Base-by-base conservation (phyloP, 1,140 invertebrate species). In the Polypedilum pembai region DNA sequence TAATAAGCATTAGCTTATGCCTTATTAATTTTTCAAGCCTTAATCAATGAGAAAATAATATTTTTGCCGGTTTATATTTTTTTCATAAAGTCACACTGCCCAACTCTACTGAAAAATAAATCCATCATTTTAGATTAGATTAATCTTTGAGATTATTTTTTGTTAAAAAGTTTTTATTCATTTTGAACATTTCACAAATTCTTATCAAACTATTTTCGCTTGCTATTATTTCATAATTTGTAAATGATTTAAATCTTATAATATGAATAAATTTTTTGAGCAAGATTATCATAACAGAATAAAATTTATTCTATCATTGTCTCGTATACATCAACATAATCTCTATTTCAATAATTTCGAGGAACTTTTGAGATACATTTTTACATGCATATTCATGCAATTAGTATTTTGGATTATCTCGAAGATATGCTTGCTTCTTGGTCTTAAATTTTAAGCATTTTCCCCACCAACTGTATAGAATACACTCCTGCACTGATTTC, bases 381-480 rank as follows among this genome's bases (percentile, higher is more conserved):
- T n/a, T 56, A 12, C 15, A 56, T 56, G 12, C 3, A 5, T 69
- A 1, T 21, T 8, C 1, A 69, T 69, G 3, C 17, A 20, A 75
- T 83, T 84, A 88, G 80, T 90, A 93, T 63, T 86, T 82, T 77
- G 87, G 82, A 80, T 94, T 94, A 78, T 93, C 87, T 74, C 89
- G 86, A 12, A 95, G 80, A 77, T 89, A 85, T 0, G 93, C 94
- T 79, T 90, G 88, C 76, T 93, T 91, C 75, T 86, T 85, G 77
- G 86, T 86, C 41, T 87, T 87, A 75, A 87, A 84, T 75, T 87
- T 87, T 12, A 88, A 80, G 79, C 95, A 97, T 77, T 90, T 91
- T 0, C 94, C 94, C 90, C 91, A 93, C 88, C 91, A 93, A 2
- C 89, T 89, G 8, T 88, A 84, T 77, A 91, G 87, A 12, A 85